Base-by-base conservation (phyloP, 2,888 invertebrate species). In the Campoplex nolae region DNA sequence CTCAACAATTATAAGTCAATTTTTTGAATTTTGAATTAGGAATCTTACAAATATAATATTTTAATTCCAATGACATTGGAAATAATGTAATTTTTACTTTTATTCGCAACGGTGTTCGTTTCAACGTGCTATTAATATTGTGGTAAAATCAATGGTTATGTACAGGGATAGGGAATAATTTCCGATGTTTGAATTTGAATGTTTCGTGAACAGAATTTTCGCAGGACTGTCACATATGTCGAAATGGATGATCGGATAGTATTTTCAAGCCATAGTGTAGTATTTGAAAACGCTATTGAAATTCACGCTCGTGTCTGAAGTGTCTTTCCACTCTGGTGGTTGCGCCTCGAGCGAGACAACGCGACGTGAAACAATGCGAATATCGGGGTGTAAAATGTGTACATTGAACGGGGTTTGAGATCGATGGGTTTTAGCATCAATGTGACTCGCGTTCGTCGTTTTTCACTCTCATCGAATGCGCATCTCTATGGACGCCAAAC, bases 221-320 rank as follows among this genome's bases (percentile, higher is more conserved):
- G 16, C 67, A 48, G 71, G 4, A 75, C 58, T 54, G 83, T 83
- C 70, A 65, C 11, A 65, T 42, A 23, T 38, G 65, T 42, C 68
- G 80, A 74, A 82, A 82, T 73, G 80, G 75, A 75, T 81, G 54
- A 79, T 74, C 58, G 68, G 77, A 84, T 82, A 82, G 54, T 80
- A 82, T 82, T 78, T 56, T 75, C 81, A 74, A 77, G 67, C 67
- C 58, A 38, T n/a, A 28, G 42, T 74, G 45, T 58, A 38, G n/a
- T 83, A 54, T 65, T 81, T 81, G 80, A 54, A 70, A 77, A 71
- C 58, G 32, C 58, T 62, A 86, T 77, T 84, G 86, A 84, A 86
- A 84, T 77, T 86, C 79, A 86, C 80, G 71, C 76, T 79, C 79
- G 71, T 79, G 83, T 65, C 79, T 80, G 58, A 83, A 83, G 54